Evolutionary conservation across 1,140 invertebrate species (phyloP).

Genomic region (Capitella teleta): DNA sequence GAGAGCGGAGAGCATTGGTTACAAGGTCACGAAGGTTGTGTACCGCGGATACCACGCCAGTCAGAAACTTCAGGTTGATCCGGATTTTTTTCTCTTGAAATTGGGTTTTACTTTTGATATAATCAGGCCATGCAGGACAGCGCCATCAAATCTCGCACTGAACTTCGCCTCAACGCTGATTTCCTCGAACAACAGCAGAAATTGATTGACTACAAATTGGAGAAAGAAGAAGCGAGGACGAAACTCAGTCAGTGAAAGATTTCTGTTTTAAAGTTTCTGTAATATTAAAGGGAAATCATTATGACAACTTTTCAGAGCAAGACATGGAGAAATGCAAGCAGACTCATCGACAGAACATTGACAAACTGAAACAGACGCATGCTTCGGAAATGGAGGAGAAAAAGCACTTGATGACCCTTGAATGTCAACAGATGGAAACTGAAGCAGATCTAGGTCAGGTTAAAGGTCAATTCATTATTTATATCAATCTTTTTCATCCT

Average conservation of each 20-base stretch:
- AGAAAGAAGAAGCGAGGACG: slow-evolving; percentile 17
- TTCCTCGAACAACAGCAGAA: slow-evolving; percentile 25
- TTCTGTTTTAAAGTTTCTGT: neutral
- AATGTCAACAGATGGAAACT: slow-evolving; percentile 8
- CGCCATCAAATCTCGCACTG: slow-evolving; percentile 29
- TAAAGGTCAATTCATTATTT: neutral
- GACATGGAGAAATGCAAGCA: slow-evolving; percentile 15
- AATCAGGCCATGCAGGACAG: slow-evolving; percentile 29
- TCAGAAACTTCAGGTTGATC: slow-evolving; percentile 24
- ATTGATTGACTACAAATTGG: slow-evolving; percentile 20
- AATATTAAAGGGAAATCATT: neutral
- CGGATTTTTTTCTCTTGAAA: neutral
- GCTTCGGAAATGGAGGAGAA: slow-evolving; percentile 11
- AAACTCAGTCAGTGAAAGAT: neutral
- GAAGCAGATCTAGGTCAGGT: slow-evolving; percentile 14
- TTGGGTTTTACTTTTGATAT: neutral
- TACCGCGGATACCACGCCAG: slow-evolving; percentile 30
- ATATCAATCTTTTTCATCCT: no score
- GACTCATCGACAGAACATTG: slow-evolving; percentile 18
- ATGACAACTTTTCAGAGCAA: slow-evolving; percentile 15
- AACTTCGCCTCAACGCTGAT: slow-evolving; percentile 24
- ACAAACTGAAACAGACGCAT: slow-evolving; percentile 16
- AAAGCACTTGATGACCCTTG: slow-evolving; percentile 12
- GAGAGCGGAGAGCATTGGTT: slow-evolving; percentile 22
- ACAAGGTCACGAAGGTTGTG: slow-evolving; percentile 26